Conservation (phyloP, 2,888 invertebrate species). For the Ethmia dodecea region DNA sequence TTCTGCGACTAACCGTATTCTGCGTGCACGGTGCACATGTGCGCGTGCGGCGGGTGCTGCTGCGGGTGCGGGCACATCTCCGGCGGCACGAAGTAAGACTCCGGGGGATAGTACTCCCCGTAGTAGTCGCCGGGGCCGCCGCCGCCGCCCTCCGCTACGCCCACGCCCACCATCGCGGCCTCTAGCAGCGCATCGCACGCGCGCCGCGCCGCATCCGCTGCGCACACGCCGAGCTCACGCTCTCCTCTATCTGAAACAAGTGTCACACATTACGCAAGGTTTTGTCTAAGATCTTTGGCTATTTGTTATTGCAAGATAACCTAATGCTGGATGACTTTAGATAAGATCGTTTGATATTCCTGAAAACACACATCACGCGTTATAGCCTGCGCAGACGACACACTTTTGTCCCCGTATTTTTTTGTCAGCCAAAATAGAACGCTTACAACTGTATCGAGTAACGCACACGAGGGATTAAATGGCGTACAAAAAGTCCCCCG, state of each 20-base stretch:
- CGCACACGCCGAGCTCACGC: slow-evolving; percentile 32
- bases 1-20: slow-evolving; percentile 81
- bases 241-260: slow-evolving; percentile 47
- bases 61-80: slow-evolving; percentile 81
- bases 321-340: too few relatives aligned
- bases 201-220: slow-evolving; percentile 16
- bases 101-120: slow-evolving; percentile 73
- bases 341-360: too few relatives aligned
- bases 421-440: too few relatives aligned
- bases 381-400: too few relatives aligned
- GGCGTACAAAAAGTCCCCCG: too few relatives aligned
- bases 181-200: slow-evolving; percentile 51
- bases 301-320: too few relatives aligned
- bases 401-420: too few relatives aligned
- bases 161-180: slow-evolving; percentile 67
- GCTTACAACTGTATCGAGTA: too few relatives aligned
- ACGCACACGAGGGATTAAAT: too few relatives aligned
- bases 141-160: slow-evolving; percentile 65
- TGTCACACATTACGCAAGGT: slow-evolving; percentile 3
- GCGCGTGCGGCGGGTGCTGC: slow-evolving; percentile 78
- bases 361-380: too few relatives aligned
- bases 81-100: slow-evolving; percentile 75
- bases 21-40: slow-evolving; percentile 84
- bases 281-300: too few relatives aligned
- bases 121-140: slow-evolving; percentile 51